Conservation (phyloP, 2,888 invertebrate genomes). For the Ommatoiulus sabulosus region DNA sequence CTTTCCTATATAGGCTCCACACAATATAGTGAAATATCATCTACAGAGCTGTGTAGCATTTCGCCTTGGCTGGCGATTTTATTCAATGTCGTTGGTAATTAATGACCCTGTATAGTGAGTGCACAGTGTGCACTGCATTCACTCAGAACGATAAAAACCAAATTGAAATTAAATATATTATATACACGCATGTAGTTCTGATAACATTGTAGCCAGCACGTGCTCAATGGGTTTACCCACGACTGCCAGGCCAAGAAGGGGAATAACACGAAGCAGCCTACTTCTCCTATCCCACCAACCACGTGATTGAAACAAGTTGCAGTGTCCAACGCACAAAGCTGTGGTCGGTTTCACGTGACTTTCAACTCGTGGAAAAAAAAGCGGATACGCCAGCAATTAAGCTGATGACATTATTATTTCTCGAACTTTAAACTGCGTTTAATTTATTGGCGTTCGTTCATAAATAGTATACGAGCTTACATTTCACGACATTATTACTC, state of each 20-base stretch:
- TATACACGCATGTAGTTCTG: background rate
- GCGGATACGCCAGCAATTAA: background rate
- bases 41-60: background rate
- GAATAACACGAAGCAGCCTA: background rate
- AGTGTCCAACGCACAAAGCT: background rate
- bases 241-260: background rate
- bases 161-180: conserved; percentile 10
- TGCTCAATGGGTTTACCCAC: background rate
- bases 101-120: background rate
- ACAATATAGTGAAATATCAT: background rate
- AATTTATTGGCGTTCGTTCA: background rate
- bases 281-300: background rate
- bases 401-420: background rate
- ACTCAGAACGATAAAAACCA: background rate
- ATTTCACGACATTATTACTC: background rate
- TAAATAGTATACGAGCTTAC: conserved; percentile 14
- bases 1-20: background rate
- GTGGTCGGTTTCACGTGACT: background rate
- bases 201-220: background rate
- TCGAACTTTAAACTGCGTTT: background rate
- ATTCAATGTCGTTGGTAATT: background rate
- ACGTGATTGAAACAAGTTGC: conserved; percentile 15
- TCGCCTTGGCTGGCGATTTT: background rate
- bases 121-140: background rate
- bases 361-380: background rate